Conservation (phyloP, 2,113 vertebrate species). For the Antechinus flavipes region DNA sequence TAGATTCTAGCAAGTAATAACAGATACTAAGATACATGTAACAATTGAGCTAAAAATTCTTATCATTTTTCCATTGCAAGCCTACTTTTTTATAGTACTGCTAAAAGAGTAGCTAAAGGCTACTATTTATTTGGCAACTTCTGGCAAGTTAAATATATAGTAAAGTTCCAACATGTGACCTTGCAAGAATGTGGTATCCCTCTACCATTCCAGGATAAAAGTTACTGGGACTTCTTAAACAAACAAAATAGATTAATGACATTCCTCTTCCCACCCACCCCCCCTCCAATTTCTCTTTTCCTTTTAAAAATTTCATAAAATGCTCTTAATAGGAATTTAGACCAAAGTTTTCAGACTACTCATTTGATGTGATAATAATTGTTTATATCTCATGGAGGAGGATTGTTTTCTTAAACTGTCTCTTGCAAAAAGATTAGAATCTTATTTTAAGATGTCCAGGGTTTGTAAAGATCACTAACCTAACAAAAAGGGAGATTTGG, state of each 20-base stretch:
- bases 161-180: neutral
- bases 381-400: neutral
- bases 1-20: neutral
- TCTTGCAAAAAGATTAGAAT: neutral
- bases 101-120: conserved; percentile 41
- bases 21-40: neutral
- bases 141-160: neutral
- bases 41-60: neutral
- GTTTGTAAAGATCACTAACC: conserved; percentile 6
- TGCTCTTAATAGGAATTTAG: conserved; percentile 16
- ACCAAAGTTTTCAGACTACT: conserved; percentile 42
- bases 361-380: conserved; percentile 37
- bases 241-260: conserved; percentile 36
- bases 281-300: neutral
- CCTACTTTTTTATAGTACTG: conserved; percentile 27
- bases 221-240: conserved; percentile 22
- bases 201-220: conserved; percentile 8
- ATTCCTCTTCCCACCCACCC: too few relatives aligned
- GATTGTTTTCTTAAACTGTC: neutral
- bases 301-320: conserved; percentile 43
- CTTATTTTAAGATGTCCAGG: neutral
- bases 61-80: conserved; percentile 14
- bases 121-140: conserved; percentile 24
- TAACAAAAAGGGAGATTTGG: neutral
- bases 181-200: conserved; percentile 26